Percentiles rank a stretch among this genome's conserved stretches.
Evolutionary conservation across 2,888 invertebrate genomes (phyloP).

Genomic region (Limnephilus rhombicus): DNA sequence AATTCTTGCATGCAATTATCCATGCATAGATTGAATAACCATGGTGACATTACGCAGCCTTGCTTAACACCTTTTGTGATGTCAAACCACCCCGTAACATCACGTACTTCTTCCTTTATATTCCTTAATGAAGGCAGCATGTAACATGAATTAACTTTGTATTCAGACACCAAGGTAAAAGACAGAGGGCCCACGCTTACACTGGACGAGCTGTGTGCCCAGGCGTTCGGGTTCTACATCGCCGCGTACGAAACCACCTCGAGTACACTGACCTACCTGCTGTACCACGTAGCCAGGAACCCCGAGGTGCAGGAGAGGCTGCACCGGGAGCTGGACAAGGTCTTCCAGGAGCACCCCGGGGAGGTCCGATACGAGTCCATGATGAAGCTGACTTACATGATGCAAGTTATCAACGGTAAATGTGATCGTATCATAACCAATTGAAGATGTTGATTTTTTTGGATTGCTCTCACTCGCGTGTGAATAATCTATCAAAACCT

Average conservation of each 20-base stretch:
- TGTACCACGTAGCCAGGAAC: conserved; percentile 75
- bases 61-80: too few relatives aligned
- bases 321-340: conserved; percentile 71
- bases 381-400: conserved; percentile 74
- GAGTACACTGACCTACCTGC: conserved; percentile 72
- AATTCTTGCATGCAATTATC: too few relatives aligned
- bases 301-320: conserved; percentile 72
- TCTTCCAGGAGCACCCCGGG: conserved; percentile 69
- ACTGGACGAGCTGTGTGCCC: conserved; percentile 74
- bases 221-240: conserved; percentile 76
- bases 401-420: conserved; percentile 73
- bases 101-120: too few relatives aligned
- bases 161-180: not conserved
- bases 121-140: too few relatives aligned
- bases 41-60: too few relatives aligned
- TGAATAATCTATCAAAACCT: too few relatives aligned
- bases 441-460: too few relatives aligned
- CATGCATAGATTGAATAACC: too few relatives aligned
- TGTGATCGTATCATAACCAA: too few relatives aligned
- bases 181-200: conserved; percentile 67
- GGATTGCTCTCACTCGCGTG: too few relatives aligned
- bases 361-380: conserved; percentile 74
- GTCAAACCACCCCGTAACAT: too few relatives aligned
- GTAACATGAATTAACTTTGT: too few relatives aligned
- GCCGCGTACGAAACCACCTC: conserved; percentile 78